Percentiles rank a stretch among this genome's conserved stretches.
Evolutionary conservation across 1,140 invertebrate genomes (phyloP).

Genomic region (Calliopsis andreniformis): DNA sequence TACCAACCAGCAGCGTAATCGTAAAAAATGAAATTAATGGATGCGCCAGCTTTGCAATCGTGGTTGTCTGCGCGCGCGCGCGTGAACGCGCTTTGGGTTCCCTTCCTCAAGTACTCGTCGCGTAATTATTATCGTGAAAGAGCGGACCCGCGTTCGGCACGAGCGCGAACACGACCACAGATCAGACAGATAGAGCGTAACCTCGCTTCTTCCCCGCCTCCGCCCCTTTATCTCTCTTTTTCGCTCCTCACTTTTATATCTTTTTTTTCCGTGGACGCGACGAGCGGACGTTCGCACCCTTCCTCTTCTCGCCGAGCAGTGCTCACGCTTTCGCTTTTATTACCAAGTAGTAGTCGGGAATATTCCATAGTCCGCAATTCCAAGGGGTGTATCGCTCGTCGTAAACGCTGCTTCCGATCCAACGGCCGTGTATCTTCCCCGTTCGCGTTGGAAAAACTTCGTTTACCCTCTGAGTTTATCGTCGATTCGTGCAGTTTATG

Average conservation of each 20-base stretch:
- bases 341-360: slow-evolving; percentile 5
- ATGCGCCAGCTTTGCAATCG: slow-evolving; percentile 47
- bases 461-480: not conserved
- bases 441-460: not conserved
- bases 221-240: slow-evolving; percentile 24
- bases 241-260: slow-evolving; percentile 27
- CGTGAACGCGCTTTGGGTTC: not conserved
- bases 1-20: slow-evolving; percentile 19
- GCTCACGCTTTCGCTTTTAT: slow-evolving; percentile 47
- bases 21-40: slow-evolving; percentile 54
- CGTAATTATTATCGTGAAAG: slow-evolving; percentile 42
- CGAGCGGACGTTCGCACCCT: not conserved
- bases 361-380: slow-evolving; percentile 23
- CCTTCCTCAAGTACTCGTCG: slow-evolving; percentile 2
- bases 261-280: not conserved
- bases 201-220: slow-evolving; percentile 29
- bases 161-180: slow-evolving; percentile 52
- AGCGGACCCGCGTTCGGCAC: slow-evolving; percentile 32
- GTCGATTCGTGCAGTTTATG: not conserved
- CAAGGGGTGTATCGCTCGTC: slow-evolving; percentile 31
- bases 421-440: not conserved
- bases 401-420: slow-evolving; percentile 14
- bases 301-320: not conserved
- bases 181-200: slow-evolving; percentile 55
- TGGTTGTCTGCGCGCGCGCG: slow-evolving; percentile 39